Base-by-base conservation (phyloP, 2,113 vertebrate genomes). In the Sylvietta virens region DNA sequence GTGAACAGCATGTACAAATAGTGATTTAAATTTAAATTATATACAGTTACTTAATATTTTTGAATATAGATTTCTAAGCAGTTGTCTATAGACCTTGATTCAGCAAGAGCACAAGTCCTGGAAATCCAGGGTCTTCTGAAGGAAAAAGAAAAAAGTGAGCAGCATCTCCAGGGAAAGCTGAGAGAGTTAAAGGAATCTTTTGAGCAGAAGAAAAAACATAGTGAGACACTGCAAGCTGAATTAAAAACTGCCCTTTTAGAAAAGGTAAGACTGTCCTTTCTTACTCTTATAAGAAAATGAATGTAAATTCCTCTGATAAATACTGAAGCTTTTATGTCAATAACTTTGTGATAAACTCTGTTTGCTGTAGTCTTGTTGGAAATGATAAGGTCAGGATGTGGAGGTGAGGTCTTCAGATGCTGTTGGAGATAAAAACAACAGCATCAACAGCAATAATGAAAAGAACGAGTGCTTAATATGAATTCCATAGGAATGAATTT, bases 91-190 rank as follows among this genome's bases (percentile, higher is more conserved):
- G 98, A 99, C 94, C 92, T 99, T 94, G 97, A 88, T 65, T 96
- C 98, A 53, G 39, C 98, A 71, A 98, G 98, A 82, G 95, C 89
- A 14, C 98, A 99, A 97, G 85, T 98, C 42, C 84, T 95, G 40
- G 98, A 98, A 95, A 94, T 98, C 81, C 98, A 98, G 88, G 96
- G 97, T 88, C 77, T 92, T 16, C 95, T 99, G 93, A 98, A 98
- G 95, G 98, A 98, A 84, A 99, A 98, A 83, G 98, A 99, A 94
- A 98, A 98, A 28, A 97, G 93, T 20, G 86, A 98, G 62, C 98
- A 99, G 51, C 98, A 99, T 86, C 97, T 99, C 53, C 98, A 97
- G 83, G 96, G 95, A n/a, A 98, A 97, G 92, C 93, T 99, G 70
- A 98, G 98, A 96, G 98, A 98, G 12, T 71, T 98, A 35, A 98